These are phyloP conservation scores for Drosophila funebris DNA, from an alignment of 1,140 invertebrate genomes.

Conservation along the genomic window DNA sequence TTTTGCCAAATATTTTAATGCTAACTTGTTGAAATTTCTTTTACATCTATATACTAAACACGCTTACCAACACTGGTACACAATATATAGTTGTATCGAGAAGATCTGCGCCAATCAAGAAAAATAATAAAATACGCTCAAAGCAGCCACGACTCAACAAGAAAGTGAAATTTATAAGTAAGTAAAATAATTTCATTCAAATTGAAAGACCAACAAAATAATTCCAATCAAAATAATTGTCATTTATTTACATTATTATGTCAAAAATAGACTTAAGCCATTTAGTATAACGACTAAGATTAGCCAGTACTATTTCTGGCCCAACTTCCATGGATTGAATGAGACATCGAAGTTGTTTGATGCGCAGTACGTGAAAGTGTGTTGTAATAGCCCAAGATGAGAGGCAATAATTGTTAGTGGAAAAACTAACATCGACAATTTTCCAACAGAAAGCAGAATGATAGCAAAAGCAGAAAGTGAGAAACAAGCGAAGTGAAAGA, in stretches of 20 bases:
- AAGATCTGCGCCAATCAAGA: conserved; percentile 89
- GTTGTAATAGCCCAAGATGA: conserved; percentile 2
- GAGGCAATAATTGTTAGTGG: conserved; percentile 2
- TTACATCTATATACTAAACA: conserved; percentile 26
- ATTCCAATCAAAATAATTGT: background rate
- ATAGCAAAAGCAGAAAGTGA: background rate
- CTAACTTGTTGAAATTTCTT: conserved; percentile 28
- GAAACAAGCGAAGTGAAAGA: conserved; percentile 9
- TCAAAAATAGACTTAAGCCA: background rate
- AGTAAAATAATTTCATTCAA: conserved; percentile 85
- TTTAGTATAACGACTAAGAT: background rate
- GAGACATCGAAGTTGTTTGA: conserved; percentile 30
- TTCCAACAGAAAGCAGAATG: background rate
- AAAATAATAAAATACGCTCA: conserved; percentile 88
- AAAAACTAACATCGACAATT: conserved; percentile 2
- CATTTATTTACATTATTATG: background rate
- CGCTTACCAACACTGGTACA: conserved; percentile 33
- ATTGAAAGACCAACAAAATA: background rate
- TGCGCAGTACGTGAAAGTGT: conserved; percentile 33
- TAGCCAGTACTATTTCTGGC: conserved; percentile 3
- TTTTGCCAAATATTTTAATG: background rate
- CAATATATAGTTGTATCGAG: conserved; percentile 83
- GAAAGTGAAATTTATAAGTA: conserved; percentile 95
- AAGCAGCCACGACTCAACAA: conserved; percentile 91
- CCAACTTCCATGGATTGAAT: conserved; percentile 19